Base-by-base conservation (phyloP, 2,113 vertebrate genomes). In the Fregata magnificens region DNA sequence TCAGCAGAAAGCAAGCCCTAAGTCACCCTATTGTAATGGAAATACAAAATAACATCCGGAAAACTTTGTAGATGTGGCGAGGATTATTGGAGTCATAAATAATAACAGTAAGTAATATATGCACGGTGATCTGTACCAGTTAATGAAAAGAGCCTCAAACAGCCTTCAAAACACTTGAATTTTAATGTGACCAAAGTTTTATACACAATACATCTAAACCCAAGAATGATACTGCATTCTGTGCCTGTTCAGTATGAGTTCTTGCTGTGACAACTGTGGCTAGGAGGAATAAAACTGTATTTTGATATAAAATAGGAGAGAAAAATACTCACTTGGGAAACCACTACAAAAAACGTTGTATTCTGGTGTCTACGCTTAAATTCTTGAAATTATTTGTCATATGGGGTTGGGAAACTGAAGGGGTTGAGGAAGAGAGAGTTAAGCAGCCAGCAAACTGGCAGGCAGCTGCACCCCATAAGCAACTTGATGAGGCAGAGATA, bases 1-100 rank as follows among this genome's bases (percentile, higher is more conserved):
- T 97, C 96, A 97, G 96, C 96, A 96, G 62, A 96, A 97, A 91
- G 62, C 85, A 66, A 88, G 84, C 85, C 87, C 78, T 25, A 65
- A 93, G 90, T 61, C 87, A 94, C 56, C 90, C 93, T 40, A 69
- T 90, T 95, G 91, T 88, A 91, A 96, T 94, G 96, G 78, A 95
- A 97, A 96, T 90, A 25, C 0, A 7, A 56, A 94, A 50, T 61
- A 86, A 47, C 93, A 88, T 94, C 96, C 85, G 16, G 87, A 47
- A 88, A 66, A 52, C 74, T 86, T 34, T 65, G 62, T 79, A 86
- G 74, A 90, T 96, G 96, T 62, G 87, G 89, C 0, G 2, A 93
- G 93, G 87, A 85, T 93, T 94, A 80, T 1, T 90, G 70, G 70
- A 96, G 85, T 82, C 90, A 86, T 77, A 96, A 95, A 90, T 87